Percentiles rank a stretch among this genome's conserved stretches.
Evolutionary conservation across 2,797 vertebrate species (phyloP).

Genomic region (Cheirogaleus major): DNA sequence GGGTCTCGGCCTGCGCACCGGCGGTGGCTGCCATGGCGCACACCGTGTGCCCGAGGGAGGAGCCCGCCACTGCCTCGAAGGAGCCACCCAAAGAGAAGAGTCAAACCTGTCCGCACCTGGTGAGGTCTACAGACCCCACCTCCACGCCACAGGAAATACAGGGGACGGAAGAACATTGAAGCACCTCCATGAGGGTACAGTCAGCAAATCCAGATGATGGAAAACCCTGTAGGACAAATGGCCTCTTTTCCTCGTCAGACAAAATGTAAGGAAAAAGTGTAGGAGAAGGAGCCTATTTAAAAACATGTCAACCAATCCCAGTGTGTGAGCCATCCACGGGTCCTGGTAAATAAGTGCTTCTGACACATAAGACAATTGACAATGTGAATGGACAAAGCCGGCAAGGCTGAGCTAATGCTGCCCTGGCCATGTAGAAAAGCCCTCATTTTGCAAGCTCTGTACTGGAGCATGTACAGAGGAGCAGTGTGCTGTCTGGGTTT

Average conservation of each 20-base stretch:
- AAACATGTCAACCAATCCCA: neutral
- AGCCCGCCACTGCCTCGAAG: rapidly evolving
- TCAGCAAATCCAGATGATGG: neutral
- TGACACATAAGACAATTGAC: neutral
- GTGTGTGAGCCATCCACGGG: neutral
- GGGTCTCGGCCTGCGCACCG: neutral
- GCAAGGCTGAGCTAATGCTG: neutral
- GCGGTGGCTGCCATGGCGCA: rapidly evolving
- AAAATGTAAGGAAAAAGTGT: too few species aligned
- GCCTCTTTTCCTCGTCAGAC: neutral
- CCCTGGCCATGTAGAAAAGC: neutral
- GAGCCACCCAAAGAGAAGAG: neutral
- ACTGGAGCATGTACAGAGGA: too few species aligned
- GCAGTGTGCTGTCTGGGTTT: neutral
- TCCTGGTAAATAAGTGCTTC: neutral
- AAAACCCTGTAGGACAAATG: rapidly evolving
- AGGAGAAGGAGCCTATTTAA: neutral
- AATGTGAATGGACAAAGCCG: rapidly evolving
- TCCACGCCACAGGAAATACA: neutral
- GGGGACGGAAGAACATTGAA: neutral
- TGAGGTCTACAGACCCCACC: neutral
- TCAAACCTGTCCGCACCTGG: neutral
- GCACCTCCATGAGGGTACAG: rapidly evolving
- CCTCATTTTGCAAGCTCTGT: neutral
- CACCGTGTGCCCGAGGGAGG: rapidly evolving